Evolutionary conservation across 2,888 invertebrate species (phyloP), one percentile per base, ranked within the genome.

Genomic region (Zelleria hepariella): DNA sequence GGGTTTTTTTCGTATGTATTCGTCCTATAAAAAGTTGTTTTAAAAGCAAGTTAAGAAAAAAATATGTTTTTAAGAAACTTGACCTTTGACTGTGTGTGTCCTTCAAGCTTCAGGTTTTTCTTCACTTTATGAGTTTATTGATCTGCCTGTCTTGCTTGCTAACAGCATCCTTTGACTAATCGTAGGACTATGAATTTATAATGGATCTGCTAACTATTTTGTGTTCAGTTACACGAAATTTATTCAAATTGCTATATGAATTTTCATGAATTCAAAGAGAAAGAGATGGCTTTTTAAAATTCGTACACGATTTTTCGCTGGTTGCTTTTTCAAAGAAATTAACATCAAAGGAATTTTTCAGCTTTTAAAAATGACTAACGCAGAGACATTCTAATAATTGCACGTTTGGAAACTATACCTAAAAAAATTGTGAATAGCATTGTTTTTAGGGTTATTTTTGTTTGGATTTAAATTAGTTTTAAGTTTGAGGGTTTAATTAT

Each of bases 161-260:
- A 42, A 15, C 32, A 42, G 15, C 15, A 15, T 42, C 32, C 32
- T 42, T 42, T 42, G 32, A 42, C 3, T 42, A 20, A 18, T 51
- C 62, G 63, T 62, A 63, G 59, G 64, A 70, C 72, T 72, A 74
- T 76, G 74, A 71, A 75, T 75, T 76, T 72, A 72, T 75, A 74
- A 78, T 73, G 68, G 59, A 62, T 59, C 66, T 62, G 63, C 65
- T 62, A 65, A 66, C 68, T 68, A 66, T 67, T 65, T 62, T 71
- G 72, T 73, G 74, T 70, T 72, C 72, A 75, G 67, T 71, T 66
- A 42, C 64, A 42, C 69, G 73, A 75, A 76, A 70, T 73, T 74
- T 74, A 74, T 76, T 74, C 69, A 77, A 73, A 77, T 72, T 68
- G 64, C 66, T 65, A 59, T 69, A 63, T 64, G 62, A 63, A 72